phyloP scores from a whole-genome alignment of 2,888 invertebrate genomes.

The Tridacna gigas region DNA sequence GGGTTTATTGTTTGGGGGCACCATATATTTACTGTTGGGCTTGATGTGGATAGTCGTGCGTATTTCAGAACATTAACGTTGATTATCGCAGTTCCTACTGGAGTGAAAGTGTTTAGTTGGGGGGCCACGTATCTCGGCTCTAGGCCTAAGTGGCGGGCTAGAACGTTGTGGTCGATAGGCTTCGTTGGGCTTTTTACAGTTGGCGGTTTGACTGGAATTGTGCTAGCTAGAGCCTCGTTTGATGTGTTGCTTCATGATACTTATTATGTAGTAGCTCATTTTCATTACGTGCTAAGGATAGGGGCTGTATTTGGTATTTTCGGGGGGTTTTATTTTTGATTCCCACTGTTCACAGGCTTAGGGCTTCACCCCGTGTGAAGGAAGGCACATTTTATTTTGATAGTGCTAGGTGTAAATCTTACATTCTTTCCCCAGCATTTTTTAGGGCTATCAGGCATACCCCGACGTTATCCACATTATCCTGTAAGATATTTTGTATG shows the following conservation, averaged over 20 bases:
- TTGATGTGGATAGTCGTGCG: constrained; percentile 93
- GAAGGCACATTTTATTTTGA: constrained; percentile 89
- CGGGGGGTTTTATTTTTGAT: constrained; percentile 90
- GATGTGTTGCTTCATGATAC: constrained; percentile 92
- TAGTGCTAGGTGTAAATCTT: constrained; percentile 92
- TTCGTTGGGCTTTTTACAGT: constrained; percentile 92
- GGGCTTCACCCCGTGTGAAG: constrained; percentile 87
- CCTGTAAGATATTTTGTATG: constrained; percentile 87
- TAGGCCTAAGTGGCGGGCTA: constrained; percentile 87
- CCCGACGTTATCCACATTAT: constrained; percentile 91
- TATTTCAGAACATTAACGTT: constrained; percentile 94
- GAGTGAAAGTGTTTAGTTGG: constrained; percentile 94
- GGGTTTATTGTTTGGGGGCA: constrained; percentile 94
- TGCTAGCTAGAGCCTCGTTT: constrained; percentile 89
- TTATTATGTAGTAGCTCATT: constrained; percentile 94
- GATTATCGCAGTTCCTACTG: constrained; percentile 94
- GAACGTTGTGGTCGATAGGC: constrained; percentile 89
- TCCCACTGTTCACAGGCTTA: constrained; percentile 89
- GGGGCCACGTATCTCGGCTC: constrained; percentile 87
- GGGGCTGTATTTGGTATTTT: constrained; percentile 92
- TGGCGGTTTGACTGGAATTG: constrained; percentile 87
- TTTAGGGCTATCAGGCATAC: constrained; percentile 90
- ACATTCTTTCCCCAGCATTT: constrained; percentile 94
- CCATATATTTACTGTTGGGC: constrained; percentile 93
- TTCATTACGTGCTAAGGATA: constrained; percentile 92